Percentiles rank a stretch among this genome's conserved stretches.
phyloP scores from a whole-genome alignment of 1,140 invertebrate species.

The Zaprionus davidi region DNA sequence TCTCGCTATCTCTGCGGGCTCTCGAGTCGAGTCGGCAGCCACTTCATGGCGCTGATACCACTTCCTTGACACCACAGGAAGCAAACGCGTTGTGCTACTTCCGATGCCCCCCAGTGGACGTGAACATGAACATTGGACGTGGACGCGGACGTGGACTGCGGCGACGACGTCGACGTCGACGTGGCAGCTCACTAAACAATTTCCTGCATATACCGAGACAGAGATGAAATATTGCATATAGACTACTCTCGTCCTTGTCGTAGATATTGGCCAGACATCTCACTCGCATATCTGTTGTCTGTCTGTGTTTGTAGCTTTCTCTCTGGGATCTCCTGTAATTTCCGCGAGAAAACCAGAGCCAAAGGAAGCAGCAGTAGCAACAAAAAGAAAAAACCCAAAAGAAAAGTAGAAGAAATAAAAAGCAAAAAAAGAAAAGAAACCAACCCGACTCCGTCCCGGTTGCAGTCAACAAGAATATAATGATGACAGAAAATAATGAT shows the following conservation, averaged over 20 bases:
- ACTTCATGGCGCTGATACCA: conserved; percentile 43
- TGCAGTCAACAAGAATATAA: conserved; percentile 77
- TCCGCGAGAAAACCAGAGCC: conserved; percentile 65
- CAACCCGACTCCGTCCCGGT: background rate
- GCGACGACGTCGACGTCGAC: background rate
- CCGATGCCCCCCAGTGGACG: conserved; percentile 45
- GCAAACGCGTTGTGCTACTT: conserved; percentile 68
- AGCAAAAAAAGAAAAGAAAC: conserved; percentile 6
- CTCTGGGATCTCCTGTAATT: conserved; percentile 54
- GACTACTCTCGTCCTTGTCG: background rate
- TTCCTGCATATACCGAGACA: conserved; percentile 66
- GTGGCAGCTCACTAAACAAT: conserved; percentile 73
- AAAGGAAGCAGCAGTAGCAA: conserved; percentile 32
- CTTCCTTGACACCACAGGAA: conserved; percentile 73
- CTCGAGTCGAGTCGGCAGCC: conserved; percentile 33
- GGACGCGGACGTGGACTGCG: background rate
- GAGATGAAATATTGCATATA: conserved; percentile 1
- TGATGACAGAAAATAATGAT: conserved; percentile 83
- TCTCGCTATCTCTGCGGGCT: background rate
- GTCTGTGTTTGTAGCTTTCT: conserved; percentile 18
- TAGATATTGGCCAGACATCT: conserved; percentile 11
- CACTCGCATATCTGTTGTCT: conserved; percentile 5
- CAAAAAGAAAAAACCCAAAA: conserved; percentile 17
- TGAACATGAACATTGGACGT: background rate
- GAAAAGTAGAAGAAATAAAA: background rate